Evolutionary conservation across 2,113 vertebrate genomes (phyloP).

Genomic region (Arvicanthis niloticus): DNA sequence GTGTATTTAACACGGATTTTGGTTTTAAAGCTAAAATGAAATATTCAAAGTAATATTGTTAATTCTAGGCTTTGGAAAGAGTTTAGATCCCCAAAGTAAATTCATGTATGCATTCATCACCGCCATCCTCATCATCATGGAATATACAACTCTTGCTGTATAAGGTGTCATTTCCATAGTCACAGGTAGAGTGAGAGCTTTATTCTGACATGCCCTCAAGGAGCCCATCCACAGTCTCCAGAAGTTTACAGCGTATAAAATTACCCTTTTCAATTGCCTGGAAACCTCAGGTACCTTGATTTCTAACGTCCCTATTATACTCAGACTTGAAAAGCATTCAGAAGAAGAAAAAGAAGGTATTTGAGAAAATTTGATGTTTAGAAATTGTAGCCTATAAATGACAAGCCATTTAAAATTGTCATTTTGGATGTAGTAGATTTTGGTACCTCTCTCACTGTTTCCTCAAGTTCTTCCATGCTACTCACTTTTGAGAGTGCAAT

Average conservation of each 20-base stretch:
- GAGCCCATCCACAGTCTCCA: slow-evolving; percentile 59
- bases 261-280: slow-evolving; percentile 61
- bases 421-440: not conserved
- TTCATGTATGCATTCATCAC: not conserved
- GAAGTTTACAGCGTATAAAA: slow-evolving; percentile 73
- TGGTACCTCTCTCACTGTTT: not conserved
- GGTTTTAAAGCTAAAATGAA: not conserved
- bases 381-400: not conserved
- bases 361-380: slow-evolving; percentile 50
- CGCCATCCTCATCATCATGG: not conserved
- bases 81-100: not conserved
- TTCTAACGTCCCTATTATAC: slow-evolving; percentile 48
- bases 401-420: not conserved
- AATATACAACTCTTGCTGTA: not conserved
- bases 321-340: slow-evolving; percentile 46
- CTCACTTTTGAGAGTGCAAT: not conserved
- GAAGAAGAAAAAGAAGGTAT: slow-evolving; percentile 56
- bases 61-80: slow-evolving; percentile 1
- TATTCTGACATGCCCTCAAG: slow-evolving; percentile 55
- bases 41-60: not conserved
- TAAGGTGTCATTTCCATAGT: not conserved
- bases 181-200: slow-evolving; percentile 23
- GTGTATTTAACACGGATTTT: not conserved
- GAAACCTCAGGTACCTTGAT: slow-evolving; percentile 49
- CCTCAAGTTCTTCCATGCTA: not conserved